Evolutionary conservation across 2,797 vertebrate species (phyloP), one percentile per base, ranked within the genome.

Genomic region (Ciconia nigra): DNA sequence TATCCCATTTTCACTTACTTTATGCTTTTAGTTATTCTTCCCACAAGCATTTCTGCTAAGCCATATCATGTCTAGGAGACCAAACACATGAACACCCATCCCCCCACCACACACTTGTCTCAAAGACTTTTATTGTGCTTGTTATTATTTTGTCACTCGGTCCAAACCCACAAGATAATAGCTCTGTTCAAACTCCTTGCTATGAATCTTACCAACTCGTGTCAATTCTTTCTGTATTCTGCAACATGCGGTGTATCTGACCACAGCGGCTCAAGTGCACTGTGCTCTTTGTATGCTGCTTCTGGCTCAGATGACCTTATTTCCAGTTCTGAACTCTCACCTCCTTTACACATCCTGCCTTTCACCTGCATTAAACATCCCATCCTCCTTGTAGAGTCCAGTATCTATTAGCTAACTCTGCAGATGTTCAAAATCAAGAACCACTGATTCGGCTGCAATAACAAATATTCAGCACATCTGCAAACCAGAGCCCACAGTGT

Each of bases 171-270:
- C 24, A 71, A 58, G 10, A 42, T 33, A 83, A 62, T 9, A 74
- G 8, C 22, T 71, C 18, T 55, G 13, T 55, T 73, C 39, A 77
- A 70, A 31, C 9, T 54, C 55, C 29, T 77, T 61, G 13, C 21
- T 85, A 17, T 39, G 52, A 86, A 24, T 28, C 29, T 49, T 77
- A 39, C 13, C 62, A 82, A 65, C 12, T 39, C 0, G 2, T n/a
- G 33, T 24, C 47, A 51, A 13, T 57, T 77, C 10, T 58, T 72
- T 58, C 29, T 69, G 8, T 29, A 31, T 73, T 77, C 51, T 58
- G 13, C 26, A 65, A 51, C 21, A 11, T 0, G 0, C 0, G 1
- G 12, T 29, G 4, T 37, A 63, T 24, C 52, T 2, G 10, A 10
- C 13, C 41, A 29, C 3, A 26, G 46, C 2, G 7, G 16, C 15